A percentile compares a stretch with the other conserved stretches of the same genome.
Conservation (phyloP, 2,113 vertebrate genomes). For the Romanogobio albipinnatus region DNA sequence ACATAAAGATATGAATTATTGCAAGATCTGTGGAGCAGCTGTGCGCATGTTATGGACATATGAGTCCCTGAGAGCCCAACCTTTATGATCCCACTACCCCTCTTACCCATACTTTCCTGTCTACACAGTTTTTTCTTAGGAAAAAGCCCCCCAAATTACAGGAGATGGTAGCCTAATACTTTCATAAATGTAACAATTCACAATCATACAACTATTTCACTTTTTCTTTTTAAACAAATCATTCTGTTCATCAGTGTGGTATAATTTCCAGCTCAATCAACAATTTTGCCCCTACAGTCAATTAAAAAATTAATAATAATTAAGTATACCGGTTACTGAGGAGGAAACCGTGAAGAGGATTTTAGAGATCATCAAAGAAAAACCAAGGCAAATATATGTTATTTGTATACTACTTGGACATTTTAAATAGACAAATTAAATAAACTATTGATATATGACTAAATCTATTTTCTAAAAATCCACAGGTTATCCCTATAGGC, state of each 20-base stretch:
- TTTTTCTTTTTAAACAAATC: not conserved
- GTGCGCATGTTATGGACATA: not conserved
- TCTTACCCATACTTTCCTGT: not conserved
- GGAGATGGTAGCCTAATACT: not conserved
- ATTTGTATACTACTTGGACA: not conserved
- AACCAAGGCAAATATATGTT: not conserved
- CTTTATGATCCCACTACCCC: not conserved
- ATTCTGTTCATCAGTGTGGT: not conserved
- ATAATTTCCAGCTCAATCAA: not conserved
- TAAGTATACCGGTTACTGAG: not conserved
- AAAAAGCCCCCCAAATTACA: not conserved
- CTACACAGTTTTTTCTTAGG: not conserved
- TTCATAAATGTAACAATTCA: no score
- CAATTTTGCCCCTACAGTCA: not conserved
- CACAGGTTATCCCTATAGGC: not conserved
- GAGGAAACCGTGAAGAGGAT: not conserved
- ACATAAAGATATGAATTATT: not conserved
- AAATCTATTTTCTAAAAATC: not conserved
- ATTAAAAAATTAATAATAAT: no score
- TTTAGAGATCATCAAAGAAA: not conserved
- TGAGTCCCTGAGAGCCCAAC: not conserved
- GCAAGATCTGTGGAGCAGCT: no score
- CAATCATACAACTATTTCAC: no score
- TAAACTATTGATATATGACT: not conserved
- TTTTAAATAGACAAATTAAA: not conserved